These are phyloP conservation scores for Pseudococcus longispinus DNA, from an alignment of 2,888 invertebrate species.

Conservation along the genomic window DNA sequence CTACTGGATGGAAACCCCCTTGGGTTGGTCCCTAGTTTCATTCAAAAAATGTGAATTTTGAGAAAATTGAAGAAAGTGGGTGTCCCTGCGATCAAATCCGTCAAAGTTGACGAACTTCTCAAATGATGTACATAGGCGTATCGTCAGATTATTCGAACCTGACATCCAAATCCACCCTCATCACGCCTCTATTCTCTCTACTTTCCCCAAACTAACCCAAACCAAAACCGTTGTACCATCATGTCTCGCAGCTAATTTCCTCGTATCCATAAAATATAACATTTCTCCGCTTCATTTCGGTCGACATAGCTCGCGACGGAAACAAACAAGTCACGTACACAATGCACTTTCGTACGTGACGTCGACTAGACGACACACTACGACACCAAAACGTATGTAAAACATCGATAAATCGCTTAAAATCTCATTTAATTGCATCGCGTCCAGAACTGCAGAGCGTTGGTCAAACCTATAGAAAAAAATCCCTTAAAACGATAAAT, in stretches of 20 bases:
- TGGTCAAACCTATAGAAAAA: not conserved
- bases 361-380: not conserved
- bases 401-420: not conserved
- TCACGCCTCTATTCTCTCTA: too few species aligned
- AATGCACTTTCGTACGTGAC: constrained; percentile 15
- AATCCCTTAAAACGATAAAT: not conserved
- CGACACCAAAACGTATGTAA: not conserved
- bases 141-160: too few species aligned
- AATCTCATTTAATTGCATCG: not conserved
- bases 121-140: too few species aligned
- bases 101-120: too few species aligned
- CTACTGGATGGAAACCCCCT: too few species aligned
- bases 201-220: too few species aligned
- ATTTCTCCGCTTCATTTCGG: not conserved
- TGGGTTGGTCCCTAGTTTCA: too few species aligned
- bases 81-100: too few species aligned
- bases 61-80: too few species aligned
- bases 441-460: not conserved
- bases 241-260: not conserved
- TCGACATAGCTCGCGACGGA: not conserved
- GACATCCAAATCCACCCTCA: too few species aligned
- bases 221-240: not conserved
- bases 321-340: not conserved
- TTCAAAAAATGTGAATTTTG: too few species aligned
- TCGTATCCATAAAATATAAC: not conserved